These are phyloP conservation scores for Cyanoliseus patagonus DNA, from an alignment of 2,113 vertebrate genomes.

Conservation along the genomic window DNA sequence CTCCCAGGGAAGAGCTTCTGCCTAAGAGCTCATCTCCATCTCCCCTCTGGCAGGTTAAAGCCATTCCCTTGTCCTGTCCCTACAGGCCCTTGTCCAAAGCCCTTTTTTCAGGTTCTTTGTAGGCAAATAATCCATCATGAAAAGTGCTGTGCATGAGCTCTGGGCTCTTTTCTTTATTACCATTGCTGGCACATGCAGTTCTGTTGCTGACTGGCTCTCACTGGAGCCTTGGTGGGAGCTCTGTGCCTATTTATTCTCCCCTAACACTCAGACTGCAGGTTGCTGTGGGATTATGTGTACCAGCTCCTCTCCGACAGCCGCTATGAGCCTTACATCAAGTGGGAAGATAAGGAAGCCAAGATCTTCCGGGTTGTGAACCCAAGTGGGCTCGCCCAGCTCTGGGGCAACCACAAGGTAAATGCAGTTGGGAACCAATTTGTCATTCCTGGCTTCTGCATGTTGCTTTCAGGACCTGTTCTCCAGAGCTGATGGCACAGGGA, in stretches of 20 bases:
- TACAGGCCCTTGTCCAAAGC: not conserved
- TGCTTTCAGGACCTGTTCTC: rapidly evolving
- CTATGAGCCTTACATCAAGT: conserved; percentile 85
- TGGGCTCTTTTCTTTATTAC: not conserved
- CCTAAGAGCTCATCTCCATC: not conserved
- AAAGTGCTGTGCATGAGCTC: rapidly evolving
- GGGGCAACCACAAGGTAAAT: conserved; percentile 92
- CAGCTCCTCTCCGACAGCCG: conserved; percentile 83
- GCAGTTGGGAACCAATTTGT: rapidly evolving
- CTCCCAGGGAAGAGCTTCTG: too few species aligned
- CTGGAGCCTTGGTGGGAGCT: not conserved
- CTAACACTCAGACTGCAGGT: conserved; percentile 79
- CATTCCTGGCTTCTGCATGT: not conserved
- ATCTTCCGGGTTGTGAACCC: conserved; percentile 87
- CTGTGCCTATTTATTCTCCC: not conserved
- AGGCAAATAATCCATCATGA: not conserved
- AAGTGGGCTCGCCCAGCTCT: conserved; percentile 86
- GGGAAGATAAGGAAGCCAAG: conserved; percentile 83
- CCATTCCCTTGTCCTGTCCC: not conserved
- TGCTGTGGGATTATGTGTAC: conserved; percentile 91
- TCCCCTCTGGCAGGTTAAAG: not conserved
- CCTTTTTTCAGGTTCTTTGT: not conserved
- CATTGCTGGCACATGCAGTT: rapidly evolving
- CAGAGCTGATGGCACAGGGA: not conserved
- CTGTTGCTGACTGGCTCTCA: not conserved